Evolutionary conservation across 92 coral and sea anemone species (phyloP).

Genomic region (Plumapathes pennacea): DNA sequence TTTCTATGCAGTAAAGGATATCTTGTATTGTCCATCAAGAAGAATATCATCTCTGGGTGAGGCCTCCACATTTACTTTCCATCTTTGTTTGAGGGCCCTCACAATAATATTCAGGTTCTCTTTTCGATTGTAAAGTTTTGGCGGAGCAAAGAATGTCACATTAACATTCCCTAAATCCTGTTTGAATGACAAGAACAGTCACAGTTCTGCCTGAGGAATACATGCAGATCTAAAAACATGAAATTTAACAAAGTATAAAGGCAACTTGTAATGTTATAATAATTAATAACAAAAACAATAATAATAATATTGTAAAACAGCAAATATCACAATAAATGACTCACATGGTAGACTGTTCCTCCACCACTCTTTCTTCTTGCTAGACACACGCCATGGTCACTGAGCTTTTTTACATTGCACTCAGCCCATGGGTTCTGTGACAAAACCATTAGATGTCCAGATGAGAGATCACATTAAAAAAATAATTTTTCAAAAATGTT

Average conservation of each 20-base stretch:
- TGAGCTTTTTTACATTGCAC: constrained; percentile 56
- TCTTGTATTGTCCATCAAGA: constrained; percentile 68
- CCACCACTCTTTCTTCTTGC: constrained; percentile 97
- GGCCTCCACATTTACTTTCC: constrained; percentile 72
- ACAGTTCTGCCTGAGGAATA: background rate
- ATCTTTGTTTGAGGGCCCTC: constrained; percentile 62
- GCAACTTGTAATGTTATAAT: background rate
- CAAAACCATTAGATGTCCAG: too few relatives aligned
- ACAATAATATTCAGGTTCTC: constrained; percentile 79
- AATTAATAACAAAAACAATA: background rate
- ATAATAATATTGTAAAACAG: background rate
- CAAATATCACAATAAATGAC: background rate
- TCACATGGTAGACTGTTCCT: constrained; percentile 91
- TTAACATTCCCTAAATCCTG: constrained; percentile 89
- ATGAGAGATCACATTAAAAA: background rate
- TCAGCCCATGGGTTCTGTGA: constrained; percentile 94
- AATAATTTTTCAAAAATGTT: background rate
- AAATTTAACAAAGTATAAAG: background rate
- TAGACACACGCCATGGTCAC: constrained; percentile 45
- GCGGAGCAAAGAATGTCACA: constrained; percentile 75
- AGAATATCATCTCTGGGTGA: constrained; percentile 88
- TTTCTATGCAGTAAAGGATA: too few relatives aligned
- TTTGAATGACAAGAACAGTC: background rate
- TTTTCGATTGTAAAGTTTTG: constrained; percentile 68
- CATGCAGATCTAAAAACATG: background rate